Percentiles rank a stretch among this genome's conserved stretches.
Conservation (phyloP, 2,888 invertebrate species). For the Yponomeuta malinellus region DNA sequence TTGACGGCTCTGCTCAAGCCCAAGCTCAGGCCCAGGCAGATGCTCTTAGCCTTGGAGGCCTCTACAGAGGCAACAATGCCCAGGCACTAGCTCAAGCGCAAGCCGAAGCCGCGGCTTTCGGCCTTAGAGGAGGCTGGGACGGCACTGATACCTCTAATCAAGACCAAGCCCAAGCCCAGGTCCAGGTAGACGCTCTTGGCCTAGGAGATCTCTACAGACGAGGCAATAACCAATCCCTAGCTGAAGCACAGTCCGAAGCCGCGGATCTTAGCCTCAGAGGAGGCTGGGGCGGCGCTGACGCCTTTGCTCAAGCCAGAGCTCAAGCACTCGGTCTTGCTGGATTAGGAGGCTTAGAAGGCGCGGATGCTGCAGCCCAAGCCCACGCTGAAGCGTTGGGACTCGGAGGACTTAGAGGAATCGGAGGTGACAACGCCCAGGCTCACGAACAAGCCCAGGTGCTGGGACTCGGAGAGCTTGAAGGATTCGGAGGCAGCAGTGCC, state of each 20-base stretch:
- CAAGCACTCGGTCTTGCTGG: too few species aligned
- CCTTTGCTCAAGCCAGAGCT: background rate
- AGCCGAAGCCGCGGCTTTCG: background rate
- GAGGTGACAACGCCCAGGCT: background rate
- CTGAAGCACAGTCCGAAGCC: background rate
- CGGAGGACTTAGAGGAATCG: background rate
- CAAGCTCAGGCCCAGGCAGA: background rate
- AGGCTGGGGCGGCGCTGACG: background rate
- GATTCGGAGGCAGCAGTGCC: background rate
- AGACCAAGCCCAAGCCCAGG: conserved; percentile 4
- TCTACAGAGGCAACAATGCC: background rate
- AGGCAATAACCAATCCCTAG: background rate
- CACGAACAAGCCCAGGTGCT: conserved; percentile 3
- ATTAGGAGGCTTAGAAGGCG: too few species aligned
- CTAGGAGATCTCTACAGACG: background rate
- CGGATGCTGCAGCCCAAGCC: background rate
- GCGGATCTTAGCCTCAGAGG: background rate
- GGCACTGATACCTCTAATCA: background rate
- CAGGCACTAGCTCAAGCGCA: conserved; percentile 1
- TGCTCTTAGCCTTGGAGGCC: background rate
- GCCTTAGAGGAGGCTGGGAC: background rate
- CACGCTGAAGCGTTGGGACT: background rate
- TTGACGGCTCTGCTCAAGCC: background rate
- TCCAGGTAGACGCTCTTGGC: background rate
- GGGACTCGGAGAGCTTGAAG: background rate